phyloP scores from a whole-genome alignment of 2,797 vertebrate species.

The Capromys pilorides region DNA sequence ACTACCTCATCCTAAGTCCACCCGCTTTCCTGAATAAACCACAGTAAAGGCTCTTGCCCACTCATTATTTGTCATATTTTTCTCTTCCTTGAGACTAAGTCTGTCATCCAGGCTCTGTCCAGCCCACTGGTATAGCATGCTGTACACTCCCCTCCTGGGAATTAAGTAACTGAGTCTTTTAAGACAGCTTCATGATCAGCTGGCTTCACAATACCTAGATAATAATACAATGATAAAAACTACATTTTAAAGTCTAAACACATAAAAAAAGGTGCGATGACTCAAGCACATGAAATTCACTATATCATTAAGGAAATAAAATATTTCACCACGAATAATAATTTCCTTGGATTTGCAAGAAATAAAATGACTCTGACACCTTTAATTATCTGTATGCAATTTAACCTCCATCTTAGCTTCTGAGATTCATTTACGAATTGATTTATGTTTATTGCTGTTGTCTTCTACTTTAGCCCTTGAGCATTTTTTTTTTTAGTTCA shows the following conservation, averaged over 20 bases:
- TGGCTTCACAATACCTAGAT: background rate
- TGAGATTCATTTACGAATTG: slow-evolving; percentile 2
- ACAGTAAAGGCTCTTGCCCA: background rate
- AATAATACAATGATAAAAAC: background rate
- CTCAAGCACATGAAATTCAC: background rate
- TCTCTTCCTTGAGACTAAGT: background rate
- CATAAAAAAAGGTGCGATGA: background rate
- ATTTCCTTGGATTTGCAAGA: background rate
- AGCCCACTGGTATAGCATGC: fast-evolving
- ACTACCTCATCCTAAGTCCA: no score
- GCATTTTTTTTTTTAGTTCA: background rate
- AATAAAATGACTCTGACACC: slow-evolving; percentile 18
- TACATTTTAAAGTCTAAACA: background rate
- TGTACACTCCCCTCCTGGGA: fast-evolving
- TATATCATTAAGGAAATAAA: slow-evolving; percentile 13
- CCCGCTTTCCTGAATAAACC: background rate
- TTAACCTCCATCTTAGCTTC: background rate
- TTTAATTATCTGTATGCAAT: background rate
- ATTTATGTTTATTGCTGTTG: background rate
- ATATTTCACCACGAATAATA: background rate
- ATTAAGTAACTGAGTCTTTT: background rate
- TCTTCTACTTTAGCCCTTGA: background rate
- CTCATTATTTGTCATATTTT: background rate
- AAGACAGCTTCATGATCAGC: background rate
- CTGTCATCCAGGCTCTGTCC: no score